Evolutionary conservation across 2,888 invertebrate genomes (phyloP), one percentile per base, ranked within the genome.

Genomic region (Hirudinaria manillensis): DNA sequence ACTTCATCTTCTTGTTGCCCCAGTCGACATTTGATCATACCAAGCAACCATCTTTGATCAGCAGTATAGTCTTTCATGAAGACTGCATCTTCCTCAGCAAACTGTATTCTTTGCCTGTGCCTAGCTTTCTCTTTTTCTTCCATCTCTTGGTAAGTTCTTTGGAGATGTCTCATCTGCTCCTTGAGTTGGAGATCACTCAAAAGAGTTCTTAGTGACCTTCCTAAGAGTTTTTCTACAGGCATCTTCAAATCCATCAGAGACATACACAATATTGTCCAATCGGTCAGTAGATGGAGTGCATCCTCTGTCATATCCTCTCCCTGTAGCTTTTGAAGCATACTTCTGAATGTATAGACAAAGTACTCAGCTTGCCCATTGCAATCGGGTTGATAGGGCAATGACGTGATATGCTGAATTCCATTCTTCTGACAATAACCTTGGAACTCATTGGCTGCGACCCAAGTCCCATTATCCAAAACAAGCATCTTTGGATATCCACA

Each of bases 21-120:
- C 24, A 61, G 24, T 24, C 61, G 4, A 1, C 29, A 10, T 24
- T 27, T 61, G 61, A 61, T 4, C 29, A 16, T 61, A 19, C 61
- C 61, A n/a, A 1, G 61, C 29, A 29, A 2, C 61, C 61, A 61
- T 19, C 10, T 29, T 19, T 16, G 61, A 27, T 61, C 21, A 61
- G 1, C 10, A 6, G 61, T 29, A n/a, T 61, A 61, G 1, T 24
- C 29, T 4, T n/a, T 24, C 7, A 19, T n/a, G 10, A 27, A 61
- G 29, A 29, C 61, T 24, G 61, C 61, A 61, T 61, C 61, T 61
- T 61, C 61, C n/a, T 61, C 61, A 29, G 61, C 61, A 61, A 61
- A 61, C 19, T 61, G 53, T 53, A 53, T n/a, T 10, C 29, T 61
- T 13, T 19, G 24, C 6, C 19, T 4, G 3, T 19, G 2, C n/a